Base-by-base conservation (phyloP, 1,140 invertebrate genomes). In the Zophobas morio region DNA sequence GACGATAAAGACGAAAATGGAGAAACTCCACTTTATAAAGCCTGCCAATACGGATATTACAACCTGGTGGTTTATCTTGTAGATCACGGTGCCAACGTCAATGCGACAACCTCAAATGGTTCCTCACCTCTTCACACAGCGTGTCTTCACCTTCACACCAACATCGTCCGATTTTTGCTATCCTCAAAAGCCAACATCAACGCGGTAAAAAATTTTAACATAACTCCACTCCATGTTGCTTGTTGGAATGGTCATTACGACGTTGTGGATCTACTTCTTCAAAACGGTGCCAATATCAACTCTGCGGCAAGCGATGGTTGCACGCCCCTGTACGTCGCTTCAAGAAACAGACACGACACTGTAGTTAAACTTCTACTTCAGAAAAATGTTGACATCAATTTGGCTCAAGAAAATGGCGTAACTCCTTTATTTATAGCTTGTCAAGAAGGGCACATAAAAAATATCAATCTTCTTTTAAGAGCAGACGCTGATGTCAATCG, bases 241-340 rank as follows among this genome's bases (percentile, higher is more conserved):
- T 63, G 33, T 20, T 54, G 54, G 70, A 66, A 66, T n/a, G 51
- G 51, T 6, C 51, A 77, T 37, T 32, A 40, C 39, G 54, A 51
- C 39, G 39, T 66, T 56, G 66, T 77, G 0, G 47, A 77, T 35
- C 36, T 66, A 6, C 56, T 77, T 37, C 37, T 57, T 8, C 36
- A 51, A 46, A 53, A 49, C 34, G 49, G 57, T n/a, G 75, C 46
- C 4, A 66, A 77, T 8, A 56, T 77, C 1, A 46, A 63, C 33
- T 47, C 49, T 35, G 33, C 70, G 56, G 51, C 70, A 39, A 54
- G 34, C 2, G 47, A 39, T 46, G 75, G 75, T 8, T 56, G 40
- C 33, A 77, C 75, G 5, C 37, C 66, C 32, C 60, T 77, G 1
- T 70, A 77, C 47, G 40, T 77, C 4, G 75, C 75, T 42, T 39